Evolutionary conservation across 2,113 vertebrate genomes (phyloP).

Genomic region (Glaucomys volans): DNA sequence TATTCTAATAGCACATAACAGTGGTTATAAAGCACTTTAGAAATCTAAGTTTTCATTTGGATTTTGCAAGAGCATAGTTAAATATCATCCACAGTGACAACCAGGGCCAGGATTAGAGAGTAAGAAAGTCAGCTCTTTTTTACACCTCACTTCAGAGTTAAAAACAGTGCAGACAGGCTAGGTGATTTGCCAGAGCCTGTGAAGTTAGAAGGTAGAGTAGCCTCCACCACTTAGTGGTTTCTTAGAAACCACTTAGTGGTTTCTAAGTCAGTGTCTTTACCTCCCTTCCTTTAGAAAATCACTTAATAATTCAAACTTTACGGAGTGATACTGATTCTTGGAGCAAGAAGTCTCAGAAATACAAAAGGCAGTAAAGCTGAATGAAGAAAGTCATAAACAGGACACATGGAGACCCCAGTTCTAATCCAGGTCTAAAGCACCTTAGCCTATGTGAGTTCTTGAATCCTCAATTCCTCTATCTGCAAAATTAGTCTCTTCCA

Average conservation of each 20-base stretch:
- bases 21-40: conserved; percentile 12
- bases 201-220: neutral
- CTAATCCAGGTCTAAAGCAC: neutral
- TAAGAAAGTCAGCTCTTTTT: neutral
- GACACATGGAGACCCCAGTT: neutral
- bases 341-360: neutral
- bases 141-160: neutral
- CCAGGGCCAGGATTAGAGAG: neutral
- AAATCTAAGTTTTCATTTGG: neutral
- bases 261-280: neutral
- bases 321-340: neutral
- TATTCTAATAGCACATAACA: neutral
- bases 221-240: neutral
- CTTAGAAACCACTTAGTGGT: neutral
- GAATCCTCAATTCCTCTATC: neutral
- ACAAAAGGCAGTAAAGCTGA: neutral
- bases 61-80: neutral
- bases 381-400: neutral
- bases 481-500: neutral
- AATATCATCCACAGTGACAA: neutral
- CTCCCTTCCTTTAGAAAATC: neutral
- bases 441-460: neutral
- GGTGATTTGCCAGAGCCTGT: neutral
- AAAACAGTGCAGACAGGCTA: neutral
- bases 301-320: neutral